These are phyloP conservation scores for Drosophila stalkeri DNA, from an alignment of 2,888 invertebrate species.

Conservation along the genomic window DNA sequence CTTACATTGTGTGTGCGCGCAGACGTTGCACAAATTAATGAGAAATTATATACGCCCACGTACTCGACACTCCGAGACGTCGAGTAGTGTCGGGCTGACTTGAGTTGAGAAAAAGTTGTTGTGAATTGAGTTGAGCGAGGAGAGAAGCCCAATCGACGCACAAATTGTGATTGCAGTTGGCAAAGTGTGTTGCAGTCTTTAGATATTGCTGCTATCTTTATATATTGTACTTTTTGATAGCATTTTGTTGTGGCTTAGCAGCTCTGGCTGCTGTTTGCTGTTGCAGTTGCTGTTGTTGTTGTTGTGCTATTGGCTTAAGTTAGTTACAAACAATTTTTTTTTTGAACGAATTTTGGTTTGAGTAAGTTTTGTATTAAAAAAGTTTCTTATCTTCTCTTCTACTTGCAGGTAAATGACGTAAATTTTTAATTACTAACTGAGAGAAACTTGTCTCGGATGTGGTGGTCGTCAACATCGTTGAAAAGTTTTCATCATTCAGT, in stretches of 20 bases:
- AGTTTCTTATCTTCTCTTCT: slow-evolving; percentile 66
- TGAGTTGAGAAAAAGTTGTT: slow-evolving; percentile 17
- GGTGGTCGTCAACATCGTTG: slow-evolving; percentile 34
- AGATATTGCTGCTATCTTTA: slow-evolving; percentile 29
- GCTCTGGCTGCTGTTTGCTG: slow-evolving; percentile 1
- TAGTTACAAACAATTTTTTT: slow-evolving; percentile 57
- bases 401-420: slow-evolving; percentile 79
- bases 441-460: slow-evolving; percentile 57
- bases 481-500: slow-evolving; percentile 73
- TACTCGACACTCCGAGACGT: slow-evolving; percentile 42
- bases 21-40: slow-evolving; percentile 78
- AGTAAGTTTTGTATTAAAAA: slow-evolving; percentile 77
- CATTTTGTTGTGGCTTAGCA: slow-evolving; percentile 43
- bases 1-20: slow-evolving; percentile 48
- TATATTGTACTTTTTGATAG: slow-evolving; percentile 45
- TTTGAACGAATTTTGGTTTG: slow-evolving; percentile 22
- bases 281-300: slow-evolving; percentile 25
- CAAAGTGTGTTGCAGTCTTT: slow-evolving; percentile 43
- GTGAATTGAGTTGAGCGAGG: background rate
- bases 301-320: slow-evolving; percentile 57
- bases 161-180: slow-evolving; percentile 58
- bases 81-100: background rate
- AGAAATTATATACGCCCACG: slow-evolving; percentile 65
- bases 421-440: slow-evolving; percentile 74
- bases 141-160: slow-evolving; percentile 33